Percentiles rank a stretch among this genome's conserved stretches.
Conservation (phyloP, 2,113 vertebrate species). For the Callaeas wilsoni region DNA sequence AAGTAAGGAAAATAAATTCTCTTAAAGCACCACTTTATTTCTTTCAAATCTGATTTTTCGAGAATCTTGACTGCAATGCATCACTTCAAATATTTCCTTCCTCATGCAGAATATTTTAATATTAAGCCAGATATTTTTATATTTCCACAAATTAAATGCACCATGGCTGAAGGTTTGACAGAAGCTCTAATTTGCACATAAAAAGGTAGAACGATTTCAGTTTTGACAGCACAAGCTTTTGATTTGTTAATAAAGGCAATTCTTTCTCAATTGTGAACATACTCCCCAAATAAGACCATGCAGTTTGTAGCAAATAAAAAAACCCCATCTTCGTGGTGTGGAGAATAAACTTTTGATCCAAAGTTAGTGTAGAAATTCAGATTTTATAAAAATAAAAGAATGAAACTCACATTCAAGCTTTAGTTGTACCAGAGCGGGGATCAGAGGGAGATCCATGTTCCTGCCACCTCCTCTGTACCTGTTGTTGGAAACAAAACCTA, state of each 20-base stretch:
- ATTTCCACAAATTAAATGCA: constrained; percentile 65
- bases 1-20: background rate
- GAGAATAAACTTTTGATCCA: constrained; percentile 31
- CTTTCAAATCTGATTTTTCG: background rate
- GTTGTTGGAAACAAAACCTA: background rate
- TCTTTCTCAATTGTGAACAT: constrained; percentile 59
- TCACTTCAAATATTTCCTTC: constrained; percentile 9
- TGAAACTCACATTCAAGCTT: background rate
- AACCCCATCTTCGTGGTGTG: background rate
- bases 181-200: constrained; percentile 70
- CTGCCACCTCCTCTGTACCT: background rate
- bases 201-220: constrained; percentile 68
- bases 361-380: constrained; percentile 2
- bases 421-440: background rate
- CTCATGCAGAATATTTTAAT: constrained; percentile 41
- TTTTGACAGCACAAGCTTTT: constrained; percentile 63
- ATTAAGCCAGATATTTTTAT: constrained; percentile 49
- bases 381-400: background rate
- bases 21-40: background rate
- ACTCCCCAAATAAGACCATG: constrained; percentile 51
- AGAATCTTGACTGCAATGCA: background rate
- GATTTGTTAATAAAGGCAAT: constrained; percentile 67
- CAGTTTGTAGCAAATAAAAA: constrained; percentile 1
- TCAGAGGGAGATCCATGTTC: background rate
- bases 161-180: constrained; percentile 69